Evolutionary conservation across 2,113 vertebrate species (phyloP).

Genomic region (Megaleporinus macrocephalus): DNA sequence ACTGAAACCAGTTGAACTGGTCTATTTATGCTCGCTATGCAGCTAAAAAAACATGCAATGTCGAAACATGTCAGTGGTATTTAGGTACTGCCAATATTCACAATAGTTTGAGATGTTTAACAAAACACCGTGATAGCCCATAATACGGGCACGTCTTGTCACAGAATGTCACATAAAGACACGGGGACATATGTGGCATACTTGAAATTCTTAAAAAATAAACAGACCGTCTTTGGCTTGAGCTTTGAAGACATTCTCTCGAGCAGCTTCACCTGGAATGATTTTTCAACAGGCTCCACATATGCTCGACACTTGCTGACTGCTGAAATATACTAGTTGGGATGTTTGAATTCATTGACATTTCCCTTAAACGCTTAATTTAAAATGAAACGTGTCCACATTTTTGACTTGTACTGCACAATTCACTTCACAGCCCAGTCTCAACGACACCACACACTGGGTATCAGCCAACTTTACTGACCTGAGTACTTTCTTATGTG

Average conservation of each 20-base stretch:
- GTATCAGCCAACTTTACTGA: conserved; percentile 59
- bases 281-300: neutral
- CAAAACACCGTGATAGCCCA: neutral
- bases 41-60: no score
- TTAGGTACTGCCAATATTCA: no score
- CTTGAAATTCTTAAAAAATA: no score
- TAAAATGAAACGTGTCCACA: no score
- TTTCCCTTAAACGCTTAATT: no score
- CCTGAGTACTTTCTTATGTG: conserved; percentile 94
- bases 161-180: neutral
- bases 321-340: neutral
- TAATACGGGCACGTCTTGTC: neutral
- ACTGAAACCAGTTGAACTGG: no score
- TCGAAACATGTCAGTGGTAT: no score
- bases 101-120: neutral
- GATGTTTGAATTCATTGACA: no score
- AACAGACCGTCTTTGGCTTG: neutral
- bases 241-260: neutral
- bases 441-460: neutral
- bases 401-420: no score
- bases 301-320: neutral
- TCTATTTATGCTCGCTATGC: no score
- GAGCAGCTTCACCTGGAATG: neutral
- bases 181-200: no score
- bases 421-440: neutral